Percentiles rank a stretch among this genome's conserved stretches.
Evolutionary conservation across 2,888 invertebrate genomes (phyloP).

Genomic region (Pachydiplax longipennis): DNA sequence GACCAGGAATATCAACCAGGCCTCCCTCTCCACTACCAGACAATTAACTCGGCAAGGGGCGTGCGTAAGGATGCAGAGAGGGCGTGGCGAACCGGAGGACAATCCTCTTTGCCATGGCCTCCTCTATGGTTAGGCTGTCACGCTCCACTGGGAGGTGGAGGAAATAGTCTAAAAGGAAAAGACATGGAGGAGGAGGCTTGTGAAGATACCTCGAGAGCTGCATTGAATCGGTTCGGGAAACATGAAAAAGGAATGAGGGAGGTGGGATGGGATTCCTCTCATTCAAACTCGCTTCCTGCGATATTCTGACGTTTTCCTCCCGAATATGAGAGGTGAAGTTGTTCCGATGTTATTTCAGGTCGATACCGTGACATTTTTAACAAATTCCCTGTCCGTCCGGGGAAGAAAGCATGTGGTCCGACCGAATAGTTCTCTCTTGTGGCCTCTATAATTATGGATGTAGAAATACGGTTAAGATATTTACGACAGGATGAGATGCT

Average conservation of each 20-base stretch:
- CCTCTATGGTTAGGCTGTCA: slow-evolving; percentile 39
- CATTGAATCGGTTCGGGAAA: neutral
- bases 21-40: neutral
- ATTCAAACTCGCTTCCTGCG: neutral
- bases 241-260: slow-evolving; percentile 2
- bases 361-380: slow-evolving; percentile 23
- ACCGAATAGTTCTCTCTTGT: neutral
- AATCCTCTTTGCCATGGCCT: neutral
- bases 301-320: neutral
- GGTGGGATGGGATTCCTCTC: neutral
- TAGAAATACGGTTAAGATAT: slow-evolving; percentile 20
- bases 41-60: slow-evolving; percentile 37
- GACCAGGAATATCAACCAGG: neutral
- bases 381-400: neutral
- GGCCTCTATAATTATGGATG: neutral
- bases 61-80: neutral
- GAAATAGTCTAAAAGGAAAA: neutral
- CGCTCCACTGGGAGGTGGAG: neutral
- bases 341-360: neutral
- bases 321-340: neutral
- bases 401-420: neutral
- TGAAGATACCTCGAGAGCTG: neutral
- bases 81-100: slow-evolving; percentile 5
- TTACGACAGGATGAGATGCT: slow-evolving; percentile 1
- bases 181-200: neutral